Percentiles rank a stretch among this genome's conserved stretches.
Conservation (phyloP, 2,797 vertebrate genomes). For the Taeniopygia guttata region DNA sequence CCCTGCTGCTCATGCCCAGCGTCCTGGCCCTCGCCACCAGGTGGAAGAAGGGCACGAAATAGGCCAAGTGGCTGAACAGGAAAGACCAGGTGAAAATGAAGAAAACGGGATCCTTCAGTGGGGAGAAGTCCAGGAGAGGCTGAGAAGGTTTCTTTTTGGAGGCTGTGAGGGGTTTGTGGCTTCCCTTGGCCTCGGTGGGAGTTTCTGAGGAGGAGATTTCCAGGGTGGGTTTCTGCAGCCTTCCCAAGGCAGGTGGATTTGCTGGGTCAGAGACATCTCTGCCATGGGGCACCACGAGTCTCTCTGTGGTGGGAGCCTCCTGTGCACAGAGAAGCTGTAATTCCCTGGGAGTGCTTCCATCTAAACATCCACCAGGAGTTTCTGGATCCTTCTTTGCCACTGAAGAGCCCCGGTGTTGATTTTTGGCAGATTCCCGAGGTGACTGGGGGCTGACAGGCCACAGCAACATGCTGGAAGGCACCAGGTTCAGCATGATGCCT, state of each 20-base stretch:
- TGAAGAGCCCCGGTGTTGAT: neutral
- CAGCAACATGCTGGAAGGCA: constrained; percentile 91
- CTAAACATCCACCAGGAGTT: neutral
- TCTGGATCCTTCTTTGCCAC: neutral
- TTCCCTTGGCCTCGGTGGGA: constrained; percentile 23
- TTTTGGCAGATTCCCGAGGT: neutral
- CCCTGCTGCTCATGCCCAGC: constrained; percentile 86
- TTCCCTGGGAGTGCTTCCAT: neutral
- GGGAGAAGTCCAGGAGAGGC: constrained; percentile 85
- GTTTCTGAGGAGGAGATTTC: neutral
- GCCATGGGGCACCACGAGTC: fast-evolving
- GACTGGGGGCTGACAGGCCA: constrained; percentile 67
- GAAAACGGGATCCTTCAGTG: constrained; percentile 88
- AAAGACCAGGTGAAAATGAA: constrained; percentile 92
- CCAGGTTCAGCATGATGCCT: constrained; percentile 88
- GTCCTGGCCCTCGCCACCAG: constrained; percentile 88
- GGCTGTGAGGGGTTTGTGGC: neutral
- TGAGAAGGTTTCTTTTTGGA: neutral
- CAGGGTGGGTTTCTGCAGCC: neutral
- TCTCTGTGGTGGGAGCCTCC: neutral
- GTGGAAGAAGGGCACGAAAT: constrained; percentile 91
- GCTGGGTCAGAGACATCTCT: neutral
- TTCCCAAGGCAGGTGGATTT: neutral
- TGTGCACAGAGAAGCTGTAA: fast-evolving
- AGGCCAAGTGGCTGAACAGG: constrained; percentile 91